These are phyloP conservation scores for Reticulitermes speratus DNA, from an alignment of 1,140 invertebrate genomes.

Conservation along the genomic window DNA sequence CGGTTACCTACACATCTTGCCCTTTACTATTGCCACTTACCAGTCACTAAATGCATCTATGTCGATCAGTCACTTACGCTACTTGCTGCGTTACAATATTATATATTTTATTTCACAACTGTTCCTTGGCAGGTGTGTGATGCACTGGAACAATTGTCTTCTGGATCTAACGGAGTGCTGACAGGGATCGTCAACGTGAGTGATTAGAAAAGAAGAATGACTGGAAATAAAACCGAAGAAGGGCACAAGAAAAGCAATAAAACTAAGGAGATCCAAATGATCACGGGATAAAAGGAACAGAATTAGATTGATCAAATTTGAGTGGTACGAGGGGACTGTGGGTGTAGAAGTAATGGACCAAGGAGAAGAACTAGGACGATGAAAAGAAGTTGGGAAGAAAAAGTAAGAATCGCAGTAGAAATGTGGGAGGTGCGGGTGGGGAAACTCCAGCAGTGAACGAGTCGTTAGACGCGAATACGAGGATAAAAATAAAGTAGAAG, in stretches of 20 bases:
- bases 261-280: constrained; percentile 10
- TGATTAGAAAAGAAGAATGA: not conserved
- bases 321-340: not conserved
- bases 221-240: not conserved
- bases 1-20: too few relatives aligned
- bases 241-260: not conserved
- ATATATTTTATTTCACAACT: too few relatives aligned
- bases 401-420: not conserved
- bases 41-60: too few relatives aligned
- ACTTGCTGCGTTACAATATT: too few relatives aligned
- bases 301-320: constrained; percentile 19
- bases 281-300: not conserved
- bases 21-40: too few relatives aligned
- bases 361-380: not conserved
- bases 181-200: not conserved
- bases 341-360: constrained; percentile 14
- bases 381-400: too few relatives aligned
- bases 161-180: too few relatives aligned
- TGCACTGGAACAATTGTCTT: too few relatives aligned
- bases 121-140: too few relatives aligned
- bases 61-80: too few relatives aligned
- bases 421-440: not conserved
- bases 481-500: not conserved
- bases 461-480: not conserved
- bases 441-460: not conserved